phyloP scores from a whole-genome alignment of 2,797 vertebrate genomes.

The Anabas testudineus region DNA sequence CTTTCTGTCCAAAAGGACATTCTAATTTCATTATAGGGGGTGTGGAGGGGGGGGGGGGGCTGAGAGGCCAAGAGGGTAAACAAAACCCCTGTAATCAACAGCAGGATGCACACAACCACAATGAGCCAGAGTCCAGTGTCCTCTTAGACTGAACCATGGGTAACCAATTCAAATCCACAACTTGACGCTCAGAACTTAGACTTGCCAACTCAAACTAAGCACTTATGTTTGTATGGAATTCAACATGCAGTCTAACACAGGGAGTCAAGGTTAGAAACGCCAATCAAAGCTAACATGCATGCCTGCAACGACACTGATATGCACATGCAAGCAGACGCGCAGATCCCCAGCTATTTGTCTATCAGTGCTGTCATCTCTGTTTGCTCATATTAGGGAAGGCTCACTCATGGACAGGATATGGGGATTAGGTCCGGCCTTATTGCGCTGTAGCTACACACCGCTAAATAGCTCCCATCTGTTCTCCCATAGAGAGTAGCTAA shows the following conservation, averaged over 20 bases:
- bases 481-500: conserved; percentile 78
- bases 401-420: conserved; percentile 85
- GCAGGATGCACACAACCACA: conserved; percentile 69
- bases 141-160: conserved; percentile 50
- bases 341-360: conserved; percentile 73
- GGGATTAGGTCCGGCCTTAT: conserved; percentile 83
- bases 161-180: conserved; percentile 71
- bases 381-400: conserved; percentile 84
- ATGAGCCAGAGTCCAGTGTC: conserved; percentile 56
- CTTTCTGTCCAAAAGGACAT: conserved; percentile 79
- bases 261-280: conserved; percentile 56
- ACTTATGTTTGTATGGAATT: conserved; percentile 56
- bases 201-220: conserved; percentile 69
- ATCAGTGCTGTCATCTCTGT: conserved; percentile 84
- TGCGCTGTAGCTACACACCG: conserved; percentile 82
- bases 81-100: conserved; percentile 79
- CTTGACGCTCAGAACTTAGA: conserved; percentile 52
- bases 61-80: conserved; percentile 79
- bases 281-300: conserved; percentile 45
- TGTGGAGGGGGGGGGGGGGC: conserved; percentile 63
- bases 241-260: conserved; percentile 39
- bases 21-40: conserved; percentile 82
- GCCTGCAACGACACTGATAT: conserved; percentile 49
- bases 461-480: conserved; percentile 87
- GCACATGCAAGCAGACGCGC: conserved; percentile 38